These are phyloP conservation scores for Rhopalosiphum nymphaeae DNA, from an alignment of 2,888 invertebrate species.

Conservation along the genomic window DNA sequence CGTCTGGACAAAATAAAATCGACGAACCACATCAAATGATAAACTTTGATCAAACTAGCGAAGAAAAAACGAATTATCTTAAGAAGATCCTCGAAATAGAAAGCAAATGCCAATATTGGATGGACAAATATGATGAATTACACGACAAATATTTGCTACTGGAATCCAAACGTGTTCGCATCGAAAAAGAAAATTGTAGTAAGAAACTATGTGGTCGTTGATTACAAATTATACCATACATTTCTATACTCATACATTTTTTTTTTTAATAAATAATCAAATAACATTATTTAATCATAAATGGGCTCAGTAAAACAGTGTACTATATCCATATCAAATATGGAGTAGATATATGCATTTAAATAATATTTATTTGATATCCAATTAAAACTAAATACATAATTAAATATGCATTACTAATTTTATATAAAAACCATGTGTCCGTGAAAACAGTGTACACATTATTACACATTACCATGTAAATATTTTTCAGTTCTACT, in stretches of 20 bases:
- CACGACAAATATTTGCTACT: constrained; percentile 7
- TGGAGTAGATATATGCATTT: background rate
- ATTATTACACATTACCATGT: too few relatives aligned
- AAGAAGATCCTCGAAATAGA: constrained; percentile 26
- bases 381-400: background rate
- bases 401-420: background rate
- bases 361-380: background rate
- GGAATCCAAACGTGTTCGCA: constrained; percentile 30
- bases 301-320: background rate
- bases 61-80: background rate
- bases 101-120: constrained; percentile 48
- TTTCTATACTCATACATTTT: background rate
- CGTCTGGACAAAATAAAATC: background rate
- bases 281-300: background rate
- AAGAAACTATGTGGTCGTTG: background rate
- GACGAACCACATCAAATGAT: background rate
- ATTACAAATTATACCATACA: background rate
- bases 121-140: constrained; percentile 44
- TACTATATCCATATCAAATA: background rate
- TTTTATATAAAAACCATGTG: too few relatives aligned
- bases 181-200: constrained; percentile 58
- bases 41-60: background rate
- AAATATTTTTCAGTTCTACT: too few relatives aligned
- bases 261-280: background rate
- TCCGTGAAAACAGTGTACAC: too few relatives aligned